A percentile compares a stretch with the other conserved stretches of the same genome.
Evolutionary conservation across 1,140 invertebrate species (phyloP).

Genomic region (Macrostomum lignano): DNA sequence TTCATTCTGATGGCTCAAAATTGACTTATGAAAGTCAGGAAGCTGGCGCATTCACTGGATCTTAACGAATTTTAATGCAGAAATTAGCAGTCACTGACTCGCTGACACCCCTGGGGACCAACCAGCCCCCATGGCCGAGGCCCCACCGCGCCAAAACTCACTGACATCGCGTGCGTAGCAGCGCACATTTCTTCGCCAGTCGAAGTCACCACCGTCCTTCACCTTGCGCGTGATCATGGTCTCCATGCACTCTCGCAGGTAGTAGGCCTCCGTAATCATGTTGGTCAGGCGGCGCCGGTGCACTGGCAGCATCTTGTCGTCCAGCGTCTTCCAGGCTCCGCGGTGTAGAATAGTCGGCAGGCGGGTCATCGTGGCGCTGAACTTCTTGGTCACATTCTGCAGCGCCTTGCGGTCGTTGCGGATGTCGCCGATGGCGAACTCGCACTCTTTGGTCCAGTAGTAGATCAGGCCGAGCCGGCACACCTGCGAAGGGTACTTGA

Average conservation of each 20-base stretch:
- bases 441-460: constrained; percentile 24
- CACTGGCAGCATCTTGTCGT: constrained; percentile 19
- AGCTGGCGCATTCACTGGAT: too few species aligned
- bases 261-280: too few species aligned
- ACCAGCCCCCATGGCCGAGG: too few species aligned
- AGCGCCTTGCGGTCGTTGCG: constrained; percentile 24
- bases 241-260: constrained; percentile 20
- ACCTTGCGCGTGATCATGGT: constrained; percentile 19
- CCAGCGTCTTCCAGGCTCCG: constrained; percentile 14
- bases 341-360: constrained; percentile 13
- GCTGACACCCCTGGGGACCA: too few species aligned
- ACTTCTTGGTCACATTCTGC: constrained; percentile 15
- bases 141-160: too few species aligned
- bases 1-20: too few species aligned
- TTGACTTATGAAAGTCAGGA: too few species aligned
- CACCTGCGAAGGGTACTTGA: constrained; percentile 23
- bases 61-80: too few species aligned
- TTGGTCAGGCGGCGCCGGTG: constrained; percentile 19
- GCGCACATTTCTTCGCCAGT: constrained; percentile 21
- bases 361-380: constrained; percentile 13
- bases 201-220: constrained; percentile 22
- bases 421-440: constrained; percentile 17
- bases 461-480: constrained; percentile 20
- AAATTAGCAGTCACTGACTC: too few species aligned
- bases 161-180: constrained; percentile 13